phyloP scores from a whole-genome alignment of 2,113 vertebrate species.

The Elachura formosa region DNA sequence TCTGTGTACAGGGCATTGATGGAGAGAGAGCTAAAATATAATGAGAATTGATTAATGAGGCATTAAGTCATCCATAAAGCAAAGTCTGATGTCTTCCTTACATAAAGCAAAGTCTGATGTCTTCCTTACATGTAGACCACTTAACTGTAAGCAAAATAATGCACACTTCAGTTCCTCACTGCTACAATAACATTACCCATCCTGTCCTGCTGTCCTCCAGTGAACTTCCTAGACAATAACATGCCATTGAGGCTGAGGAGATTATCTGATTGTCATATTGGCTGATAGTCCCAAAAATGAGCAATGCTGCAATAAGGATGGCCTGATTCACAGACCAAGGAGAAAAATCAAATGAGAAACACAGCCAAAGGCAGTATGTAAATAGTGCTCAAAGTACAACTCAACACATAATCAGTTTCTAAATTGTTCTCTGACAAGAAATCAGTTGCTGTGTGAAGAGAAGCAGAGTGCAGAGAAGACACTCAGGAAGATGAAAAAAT shows the following conservation, averaged over 20 bases:
- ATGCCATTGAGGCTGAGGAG: background rate
- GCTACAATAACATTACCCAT: too few species aligned
- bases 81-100: background rate
- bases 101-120: background rate
- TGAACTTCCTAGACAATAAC: background rate
- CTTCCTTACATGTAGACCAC: background rate
- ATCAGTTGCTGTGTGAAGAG: background rate
- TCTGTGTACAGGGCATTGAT: background rate
- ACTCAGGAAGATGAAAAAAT: background rate
- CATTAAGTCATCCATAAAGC: background rate
- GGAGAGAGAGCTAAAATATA: background rate
- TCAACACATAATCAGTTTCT: background rate
- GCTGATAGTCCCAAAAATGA: background rate
- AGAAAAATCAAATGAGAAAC: background rate
- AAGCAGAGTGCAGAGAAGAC: background rate
- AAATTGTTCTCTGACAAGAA: background rate
- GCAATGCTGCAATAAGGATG: background rate
- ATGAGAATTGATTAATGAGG: background rate
- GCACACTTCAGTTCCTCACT: background rate
- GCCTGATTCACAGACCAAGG: background rate
- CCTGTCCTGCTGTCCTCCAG: background rate
- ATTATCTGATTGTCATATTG: too few species aligned
- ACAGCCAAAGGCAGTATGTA: background rate
- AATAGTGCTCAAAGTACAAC: background rate
- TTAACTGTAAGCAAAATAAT: background rate